Base-by-base conservation (phyloP, 2,888 invertebrate genomes). In the Heliconius ismenius region DNA sequence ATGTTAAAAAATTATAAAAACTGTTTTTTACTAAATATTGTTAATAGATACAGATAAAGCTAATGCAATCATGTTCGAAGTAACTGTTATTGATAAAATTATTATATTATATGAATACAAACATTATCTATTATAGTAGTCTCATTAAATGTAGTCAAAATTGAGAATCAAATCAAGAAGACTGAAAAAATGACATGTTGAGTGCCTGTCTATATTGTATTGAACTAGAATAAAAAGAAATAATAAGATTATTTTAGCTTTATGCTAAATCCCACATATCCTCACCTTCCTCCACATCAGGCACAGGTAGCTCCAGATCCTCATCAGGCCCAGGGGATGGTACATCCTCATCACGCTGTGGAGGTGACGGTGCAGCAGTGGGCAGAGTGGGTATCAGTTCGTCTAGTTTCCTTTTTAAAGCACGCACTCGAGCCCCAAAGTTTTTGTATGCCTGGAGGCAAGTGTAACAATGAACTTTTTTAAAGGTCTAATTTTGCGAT, bases 361-460 rank as follows among this genome's bases (percentile, higher is more conserved):
- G 92, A 0, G 94, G 93, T 0, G 93, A 93, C 0, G 97, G 97
- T 13, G 89, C 90, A 0, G 90, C 88, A 26, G 82, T 88, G 0
- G 95, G 95, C 76, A 98, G 89, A 11, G 96, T 96, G 26, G 96
- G 96, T 82, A 96, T 95, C 78, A 98, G 93, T 83, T 98, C 98
- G 82, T 98, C 98, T 28, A 98, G 90, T 86, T 98, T 98, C 75
- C 97, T 96, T 88, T 98, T 97, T 72, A 98, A 95, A 74, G 96
- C 96, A 85, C 98, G 97, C 1, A 99, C 98, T 78, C 98, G 95
- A 21, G 96, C 96, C 0, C 98, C 98, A 92, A 98, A 99, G 89
- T 98, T 98, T 91, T 97, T 98, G 88, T 99, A 99, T 3, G 99
- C 99, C 98, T 98, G 10, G 24, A 24, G 7, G 58, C n/a, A n/a